These are phyloP conservation scores for Apaloderma vittatum DNA, from an alignment of 2,113 vertebrate genomes.

Conservation along the genomic window DNA sequence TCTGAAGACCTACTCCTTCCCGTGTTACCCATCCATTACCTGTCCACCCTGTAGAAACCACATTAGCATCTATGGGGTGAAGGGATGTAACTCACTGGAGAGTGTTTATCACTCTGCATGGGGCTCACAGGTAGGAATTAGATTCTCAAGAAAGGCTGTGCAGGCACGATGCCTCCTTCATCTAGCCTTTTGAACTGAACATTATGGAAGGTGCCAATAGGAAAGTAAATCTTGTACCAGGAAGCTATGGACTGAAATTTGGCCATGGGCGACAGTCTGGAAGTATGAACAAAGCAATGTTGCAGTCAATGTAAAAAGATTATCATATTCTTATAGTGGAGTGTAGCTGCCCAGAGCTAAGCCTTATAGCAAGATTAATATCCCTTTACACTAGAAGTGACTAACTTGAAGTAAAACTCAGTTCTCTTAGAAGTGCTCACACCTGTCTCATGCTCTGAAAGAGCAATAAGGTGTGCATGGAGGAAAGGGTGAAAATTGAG, in stretches of 20 bases:
- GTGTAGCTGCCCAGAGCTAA: background rate
- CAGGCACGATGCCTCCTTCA: background rate
- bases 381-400: background rate
- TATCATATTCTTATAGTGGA: background rate
- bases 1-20: background rate
- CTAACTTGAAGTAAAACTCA: background rate
- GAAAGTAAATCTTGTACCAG: background rate
- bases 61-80: background rate
- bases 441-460: background rate
- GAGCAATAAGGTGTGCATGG: background rate
- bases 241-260: background rate
- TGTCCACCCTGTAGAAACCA: background rate
- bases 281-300: background rate
- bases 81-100: rapidly evolving
- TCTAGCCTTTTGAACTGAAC: background rate
- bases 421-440: background rate
- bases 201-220: background rate
- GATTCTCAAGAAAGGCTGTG: background rate
- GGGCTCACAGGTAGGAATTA: background rate
- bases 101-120: background rate
- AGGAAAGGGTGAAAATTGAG: background rate
- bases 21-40: background rate
- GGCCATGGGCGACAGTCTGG: background rate
- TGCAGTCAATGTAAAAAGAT: background rate
- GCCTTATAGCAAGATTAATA: background rate